These are phyloP conservation scores for Adelosebastes latens DNA, from an alignment of 2,797 vertebrate species.

Conservation along the genomic window DNA sequence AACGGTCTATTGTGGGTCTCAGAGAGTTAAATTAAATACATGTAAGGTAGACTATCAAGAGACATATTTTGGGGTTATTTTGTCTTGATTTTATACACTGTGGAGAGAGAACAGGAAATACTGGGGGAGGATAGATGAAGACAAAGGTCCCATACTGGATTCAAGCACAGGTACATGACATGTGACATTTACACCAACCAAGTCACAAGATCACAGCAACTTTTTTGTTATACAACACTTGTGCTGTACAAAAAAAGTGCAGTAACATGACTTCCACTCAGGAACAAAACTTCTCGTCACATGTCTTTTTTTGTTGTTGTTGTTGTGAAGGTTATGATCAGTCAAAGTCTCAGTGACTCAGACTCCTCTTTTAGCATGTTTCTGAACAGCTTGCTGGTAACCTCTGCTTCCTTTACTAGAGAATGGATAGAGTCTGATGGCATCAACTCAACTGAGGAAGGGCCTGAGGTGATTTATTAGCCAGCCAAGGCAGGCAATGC, in stretches of 20 bases:
- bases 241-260: neutral
- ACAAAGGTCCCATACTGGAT: neutral
- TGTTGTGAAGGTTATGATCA: slow-evolving; percentile 17
- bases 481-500: neutral
- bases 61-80: neutral
- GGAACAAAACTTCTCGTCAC: neutral
- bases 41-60: neutral
- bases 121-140: neutral
- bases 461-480: neutral
- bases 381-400: neutral
- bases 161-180: neutral
- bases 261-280: neutral
- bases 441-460: neutral
- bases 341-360: slow-evolving; percentile 36
- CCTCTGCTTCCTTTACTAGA: neutral
- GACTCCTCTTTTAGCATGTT: neutral
- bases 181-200: neutral
- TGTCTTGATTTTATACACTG: neutral
- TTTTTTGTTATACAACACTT: neutral
- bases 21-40: neutral
- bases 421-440: neutral
- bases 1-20: too few species aligned
- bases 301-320: neutral
- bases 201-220: neutral
- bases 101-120: neutral